A percentile compares a stretch with the other conserved stretches of the same genome.
phyloP scores from a whole-genome alignment of 64 coral and sea anemone genomes.

The Trachythela sp. region DNA sequence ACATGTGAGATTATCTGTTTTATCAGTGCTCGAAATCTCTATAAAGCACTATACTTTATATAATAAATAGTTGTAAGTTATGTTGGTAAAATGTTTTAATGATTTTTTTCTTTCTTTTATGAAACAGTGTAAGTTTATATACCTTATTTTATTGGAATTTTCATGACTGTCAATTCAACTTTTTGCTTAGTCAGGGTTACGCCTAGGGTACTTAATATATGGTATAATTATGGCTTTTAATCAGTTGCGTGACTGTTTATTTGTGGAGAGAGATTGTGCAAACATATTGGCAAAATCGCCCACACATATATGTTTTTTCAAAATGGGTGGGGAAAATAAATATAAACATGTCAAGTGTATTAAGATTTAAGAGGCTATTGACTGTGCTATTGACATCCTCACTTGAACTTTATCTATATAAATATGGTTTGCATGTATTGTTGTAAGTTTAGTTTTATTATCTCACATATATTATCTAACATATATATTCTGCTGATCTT shows the following conservation, averaged over 20 bases:
- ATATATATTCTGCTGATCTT: too few relatives aligned
- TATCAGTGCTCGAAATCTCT: too few relatives aligned
- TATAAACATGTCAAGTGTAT: neutral
- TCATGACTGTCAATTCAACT: neutral
- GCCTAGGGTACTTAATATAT: neutral
- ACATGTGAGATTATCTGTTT: too few relatives aligned
- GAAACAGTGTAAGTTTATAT: neutral
- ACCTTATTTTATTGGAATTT: neutral
- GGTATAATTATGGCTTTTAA: too few relatives aligned
- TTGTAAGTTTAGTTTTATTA: too few relatives aligned
- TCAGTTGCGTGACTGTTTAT: too few relatives aligned
- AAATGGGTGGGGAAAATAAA: neutral
- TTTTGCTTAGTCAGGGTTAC: neutral
- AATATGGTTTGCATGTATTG: neutral
- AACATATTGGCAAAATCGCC: neutral
- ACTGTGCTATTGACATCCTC: neutral
- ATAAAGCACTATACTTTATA: too few relatives aligned
- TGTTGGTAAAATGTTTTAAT: too few relatives aligned
- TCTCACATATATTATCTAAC: too few relatives aligned
- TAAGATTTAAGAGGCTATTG: neutral
- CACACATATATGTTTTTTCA: neutral
- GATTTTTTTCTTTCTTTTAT: neutral
- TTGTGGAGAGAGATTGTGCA: neutral
- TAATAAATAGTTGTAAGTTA: too few relatives aligned
- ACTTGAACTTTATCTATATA: neutral